Base-by-base conservation (phyloP, 2,797 vertebrate genomes). In the Aselliscus stoliczkanus region DNA sequence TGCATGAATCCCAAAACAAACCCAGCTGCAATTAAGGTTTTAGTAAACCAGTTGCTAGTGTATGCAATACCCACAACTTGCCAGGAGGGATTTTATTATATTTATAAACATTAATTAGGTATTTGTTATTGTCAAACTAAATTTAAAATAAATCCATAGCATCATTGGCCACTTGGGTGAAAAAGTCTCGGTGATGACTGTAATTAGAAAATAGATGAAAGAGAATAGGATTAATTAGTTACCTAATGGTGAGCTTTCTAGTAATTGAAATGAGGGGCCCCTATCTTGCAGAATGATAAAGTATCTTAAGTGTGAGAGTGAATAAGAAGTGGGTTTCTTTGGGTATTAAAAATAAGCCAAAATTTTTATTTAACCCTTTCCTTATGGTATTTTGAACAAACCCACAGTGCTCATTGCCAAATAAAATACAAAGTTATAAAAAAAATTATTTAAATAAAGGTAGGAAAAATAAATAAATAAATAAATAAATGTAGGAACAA, bases 31-130 rank as follows among this genome's bases (percentile, higher is more conserved):
- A 99, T 98, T 98, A 98, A 98, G 98, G 98, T 97, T 98, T 98
- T 98, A 98, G 98, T 98, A 98, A 98, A 98, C 98, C 17, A 1
- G 98, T 98, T 98, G 96, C 95, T 96, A 96, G 96, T 97, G 98
- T 98, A 98, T 98, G 98, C 97, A 98, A 98, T 98, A 98, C 97
- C 98, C 98, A 98, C 98, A 98, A 98, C 97, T 96, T 81, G 73
- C 98, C 98, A 98, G 97, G 89, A 58, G 97, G 98, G 98, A 98
- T 98, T 98, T 98, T 97, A 97, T 97, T 98, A 97, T 99, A 98
- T 98, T 98, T 98, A 98, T 98, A 98, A 98, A 98, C 98, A 98
- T 98, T 98, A 99, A 99, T 99, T 99, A 99, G 98, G 97, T 98
- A 98, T 98, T 99, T 98, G 98, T 98, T 98, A 98, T 98, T 98